A percentile compares a stretch with the other conserved stretches of the same genome.
Conservation (phyloP, 2,888 invertebrate species). For the Iphiclides podalirius region DNA sequence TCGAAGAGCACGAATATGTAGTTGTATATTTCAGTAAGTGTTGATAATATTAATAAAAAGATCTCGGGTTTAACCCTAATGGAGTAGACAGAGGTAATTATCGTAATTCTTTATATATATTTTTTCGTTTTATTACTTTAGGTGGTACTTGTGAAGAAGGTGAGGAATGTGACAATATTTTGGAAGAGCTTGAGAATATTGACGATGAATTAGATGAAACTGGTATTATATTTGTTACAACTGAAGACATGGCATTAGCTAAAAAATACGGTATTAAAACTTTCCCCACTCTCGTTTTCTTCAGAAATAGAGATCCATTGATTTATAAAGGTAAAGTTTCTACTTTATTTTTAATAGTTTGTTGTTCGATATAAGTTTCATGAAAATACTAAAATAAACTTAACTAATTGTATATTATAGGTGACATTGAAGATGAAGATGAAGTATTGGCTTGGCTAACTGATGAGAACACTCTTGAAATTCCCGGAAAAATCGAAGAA, state of each 20-base stretch:
- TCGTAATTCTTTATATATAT: too few relatives aligned
- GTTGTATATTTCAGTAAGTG: slow-evolving; percentile 94
- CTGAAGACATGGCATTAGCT: slow-evolving; percentile 89
- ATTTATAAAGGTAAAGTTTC: slow-evolving; percentile 83
- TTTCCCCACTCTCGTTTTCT: slow-evolving; percentile 93
- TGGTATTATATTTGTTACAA: slow-evolving; percentile 95
- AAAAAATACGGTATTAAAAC: slow-evolving; percentile 91
- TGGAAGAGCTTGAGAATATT: slow-evolving; percentile 93
- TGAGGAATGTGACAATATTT: slow-evolving; percentile 90
- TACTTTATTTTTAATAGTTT: not conserved
- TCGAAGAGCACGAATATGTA: slow-evolving; percentile 95
- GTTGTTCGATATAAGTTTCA: too few relatives aligned
- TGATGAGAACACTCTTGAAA: slow-evolving; percentile 93
- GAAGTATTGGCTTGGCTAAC: slow-evolving; percentile 95
- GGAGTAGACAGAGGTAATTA: too few relatives aligned
- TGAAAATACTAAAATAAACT: too few relatives aligned
- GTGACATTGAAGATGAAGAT: slow-evolving; percentile 94
- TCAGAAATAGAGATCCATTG: slow-evolving; percentile 94
- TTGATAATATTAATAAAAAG: too few relatives aligned
- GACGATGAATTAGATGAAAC: slow-evolving; percentile 96
- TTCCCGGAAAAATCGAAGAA: slow-evolving; percentile 95
- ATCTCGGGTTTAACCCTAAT: too few relatives aligned
- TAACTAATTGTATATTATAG: slow-evolving; percentile 47
- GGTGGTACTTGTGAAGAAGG: slow-evolving; percentile 93
- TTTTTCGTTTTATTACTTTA: slow-evolving; percentile 39